Base-by-base conservation (phyloP, 2,113 vertebrate species). In the Scatophagus argus region DNA sequence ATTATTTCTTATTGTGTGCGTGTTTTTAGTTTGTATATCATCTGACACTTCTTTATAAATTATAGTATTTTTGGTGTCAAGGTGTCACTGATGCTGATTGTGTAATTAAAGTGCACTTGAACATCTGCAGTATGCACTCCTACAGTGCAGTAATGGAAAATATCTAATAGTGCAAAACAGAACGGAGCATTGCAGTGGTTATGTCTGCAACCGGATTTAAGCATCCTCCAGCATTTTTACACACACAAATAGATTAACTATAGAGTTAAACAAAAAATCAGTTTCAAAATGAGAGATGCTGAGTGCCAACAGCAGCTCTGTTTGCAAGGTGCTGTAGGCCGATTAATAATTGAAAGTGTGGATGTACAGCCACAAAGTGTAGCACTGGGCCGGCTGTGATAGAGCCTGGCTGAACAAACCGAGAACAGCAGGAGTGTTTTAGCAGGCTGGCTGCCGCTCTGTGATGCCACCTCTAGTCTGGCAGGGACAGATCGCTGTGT, bases 371-470 rank as follows among this genome's bases (percentile, higher is more conserved):
- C 85, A 61, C 84, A 83, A 69, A 83, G 67, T 82, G 79, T 56
- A 83, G 81, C 80, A n/a, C 69, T 63, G 77, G 76, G 74, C 82
- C 56, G 82, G 77, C 81, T 85, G 85, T 85, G 89, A 86, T 62
- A 12, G 81, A 86, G 84, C 85, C 81, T 86, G 81, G 86, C 89
- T 86, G 91, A 84, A 83, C 87, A 90, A 89, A 88, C 78, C 3
- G 44, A 62, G 79, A 87, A 64, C 90, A 90, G 86, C 91, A 83
- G 88, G 89, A 87, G 82, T 68, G 86, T 83, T 91, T 89, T 87
- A 79, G 87, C 82, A 61, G 82, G 80, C 85, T 81, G 84, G 84
- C 84, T 87, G 87, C 77, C 34, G 31, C 88, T 84, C 80, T 72
- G 84, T 63, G 86, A 91, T 87, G 84, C 84, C 88, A 88, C 85